These are phyloP conservation scores for Todus mexicanus DNA, from an alignment of 2,797 vertebrate species.

Conservation along the genomic window DNA sequence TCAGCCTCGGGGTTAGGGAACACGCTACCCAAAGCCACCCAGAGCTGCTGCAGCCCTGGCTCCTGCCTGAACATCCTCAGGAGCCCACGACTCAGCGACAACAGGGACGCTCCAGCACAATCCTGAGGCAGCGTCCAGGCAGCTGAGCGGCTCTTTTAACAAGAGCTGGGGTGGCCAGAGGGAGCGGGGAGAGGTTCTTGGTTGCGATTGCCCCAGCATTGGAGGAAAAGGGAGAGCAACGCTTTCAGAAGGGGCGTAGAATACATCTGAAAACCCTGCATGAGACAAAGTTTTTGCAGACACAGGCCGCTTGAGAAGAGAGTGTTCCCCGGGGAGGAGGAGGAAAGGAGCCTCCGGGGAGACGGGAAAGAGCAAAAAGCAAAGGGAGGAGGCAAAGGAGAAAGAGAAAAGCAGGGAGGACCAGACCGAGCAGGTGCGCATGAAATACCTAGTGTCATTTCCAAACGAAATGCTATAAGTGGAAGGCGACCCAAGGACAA, in stretches of 20 bases:
- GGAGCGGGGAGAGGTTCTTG: not conserved
- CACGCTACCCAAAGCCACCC: not conserved
- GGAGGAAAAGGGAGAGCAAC: not conserved
- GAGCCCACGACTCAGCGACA: not conserved
- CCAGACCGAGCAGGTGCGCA: constrained; percentile 45
- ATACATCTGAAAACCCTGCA: not conserved
- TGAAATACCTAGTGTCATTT: constrained; percentile 90
- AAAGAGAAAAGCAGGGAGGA: constrained; percentile 43
- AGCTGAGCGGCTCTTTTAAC: not conserved
- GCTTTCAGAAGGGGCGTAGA: not conserved
- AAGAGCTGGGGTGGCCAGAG: not conserved
- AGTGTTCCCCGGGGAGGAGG: constrained; percentile 7
- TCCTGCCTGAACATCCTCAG: constrained; percentile 26
- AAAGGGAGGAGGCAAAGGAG: constrained; percentile 8
- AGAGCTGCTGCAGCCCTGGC: not conserved
- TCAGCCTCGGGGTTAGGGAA: not conserved
- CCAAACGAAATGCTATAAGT: constrained; percentile 87
- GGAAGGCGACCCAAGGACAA: constrained; percentile 75
- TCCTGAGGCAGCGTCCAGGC: not conserved
- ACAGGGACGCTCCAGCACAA: not conserved
- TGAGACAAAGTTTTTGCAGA: constrained; percentile 25
- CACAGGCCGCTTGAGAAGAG: constrained; percentile 4
- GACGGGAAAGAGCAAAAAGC: constrained; percentile 24
- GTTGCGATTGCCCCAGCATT: not conserved
- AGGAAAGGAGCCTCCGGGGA: constrained; percentile 14